These are phyloP conservation scores for Mantis religiosa DNA, from an alignment of 2,888 invertebrate species.

Conservation along the genomic window DNA sequence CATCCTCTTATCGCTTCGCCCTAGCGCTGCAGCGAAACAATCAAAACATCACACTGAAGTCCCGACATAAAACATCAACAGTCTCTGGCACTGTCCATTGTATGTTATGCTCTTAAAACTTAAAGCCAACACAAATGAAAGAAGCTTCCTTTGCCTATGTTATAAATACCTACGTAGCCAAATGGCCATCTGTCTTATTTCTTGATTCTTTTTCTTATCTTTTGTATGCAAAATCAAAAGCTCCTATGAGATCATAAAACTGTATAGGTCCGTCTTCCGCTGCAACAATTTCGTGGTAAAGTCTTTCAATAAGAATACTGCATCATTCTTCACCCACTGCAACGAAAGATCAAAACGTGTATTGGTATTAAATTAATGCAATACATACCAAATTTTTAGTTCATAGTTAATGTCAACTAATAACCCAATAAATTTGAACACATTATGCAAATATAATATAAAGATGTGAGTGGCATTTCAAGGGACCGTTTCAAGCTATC, in stretches of 20 bases:
- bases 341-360: too few relatives aligned
- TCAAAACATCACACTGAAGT: conserved; percentile 19
- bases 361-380: too few relatives aligned
- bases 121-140: conserved; percentile 6
- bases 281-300: background rate
- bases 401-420: too few relatives aligned
- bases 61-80: conserved; percentile 12
- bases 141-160: background rate
- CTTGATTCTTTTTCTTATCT: background rate
- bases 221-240: background rate
- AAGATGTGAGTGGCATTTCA: too few relatives aligned
- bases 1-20: conserved; percentile 9
- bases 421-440: too few relatives aligned
- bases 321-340: too few relatives aligned
- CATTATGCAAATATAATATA: too few relatives aligned
- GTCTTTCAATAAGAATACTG: too few relatives aligned
- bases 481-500: too few relatives aligned
- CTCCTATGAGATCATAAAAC: background rate
- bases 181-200: background rate
- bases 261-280: background rate
- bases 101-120: background rate
- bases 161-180: conserved; percentile 2
- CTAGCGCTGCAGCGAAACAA: conserved; percentile 18
- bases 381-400: too few relatives aligned
- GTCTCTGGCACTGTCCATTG: background rate